Percentiles rank a stretch among this genome's conserved stretches.
These are phyloP conservation scores for Eulithis testata DNA, from an alignment of 2,888 invertebrate species.

Conservation along the genomic window DNA sequence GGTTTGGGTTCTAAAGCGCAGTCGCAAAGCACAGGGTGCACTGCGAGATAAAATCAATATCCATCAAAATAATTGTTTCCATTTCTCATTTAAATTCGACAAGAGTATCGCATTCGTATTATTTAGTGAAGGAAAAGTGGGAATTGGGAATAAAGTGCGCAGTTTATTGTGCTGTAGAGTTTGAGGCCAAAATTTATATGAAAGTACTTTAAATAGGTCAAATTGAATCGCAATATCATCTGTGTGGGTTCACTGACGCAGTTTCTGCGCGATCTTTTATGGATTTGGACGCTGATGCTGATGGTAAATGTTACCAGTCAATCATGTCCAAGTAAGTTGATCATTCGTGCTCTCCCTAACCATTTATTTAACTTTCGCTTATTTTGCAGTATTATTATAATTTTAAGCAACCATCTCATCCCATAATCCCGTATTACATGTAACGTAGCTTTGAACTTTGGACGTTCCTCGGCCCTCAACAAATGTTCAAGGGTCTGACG, in stretches of 20 bases:
- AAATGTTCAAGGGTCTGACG: too few relatives aligned
- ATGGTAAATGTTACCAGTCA: constrained; percentile 11
- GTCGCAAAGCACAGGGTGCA: constrained; percentile 28
- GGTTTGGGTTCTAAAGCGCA: constrained; percentile 21
- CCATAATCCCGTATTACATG: too few relatives aligned
- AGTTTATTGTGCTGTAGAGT: constrained; percentile 37
- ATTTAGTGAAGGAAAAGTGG: constrained; percentile 16
- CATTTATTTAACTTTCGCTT: not conserved
- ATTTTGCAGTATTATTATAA: too few relatives aligned
- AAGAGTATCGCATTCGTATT: constrained; percentile 10
- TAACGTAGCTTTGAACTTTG: too few relatives aligned
- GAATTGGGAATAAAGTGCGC: constrained; percentile 42
- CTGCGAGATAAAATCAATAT: constrained; percentile 28
- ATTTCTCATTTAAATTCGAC: constrained; percentile 2
- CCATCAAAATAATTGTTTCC: constrained; percentile 14
- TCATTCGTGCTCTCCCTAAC: not conserved
- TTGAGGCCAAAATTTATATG: constrained; percentile 55
- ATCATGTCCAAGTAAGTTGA: constrained; percentile 40
- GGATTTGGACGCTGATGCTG: constrained; percentile 15
- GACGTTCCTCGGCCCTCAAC: too few relatives aligned
- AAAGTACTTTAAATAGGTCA: constrained; percentile 35
- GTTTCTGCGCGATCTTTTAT: constrained; percentile 26
- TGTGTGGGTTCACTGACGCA: constrained; percentile 41
- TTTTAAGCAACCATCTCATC: too few relatives aligned
- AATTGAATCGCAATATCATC: constrained; percentile 57